Base-by-base conservation (phyloP, 2,888 invertebrate species). In the Coenonympha glycerion region DNA sequence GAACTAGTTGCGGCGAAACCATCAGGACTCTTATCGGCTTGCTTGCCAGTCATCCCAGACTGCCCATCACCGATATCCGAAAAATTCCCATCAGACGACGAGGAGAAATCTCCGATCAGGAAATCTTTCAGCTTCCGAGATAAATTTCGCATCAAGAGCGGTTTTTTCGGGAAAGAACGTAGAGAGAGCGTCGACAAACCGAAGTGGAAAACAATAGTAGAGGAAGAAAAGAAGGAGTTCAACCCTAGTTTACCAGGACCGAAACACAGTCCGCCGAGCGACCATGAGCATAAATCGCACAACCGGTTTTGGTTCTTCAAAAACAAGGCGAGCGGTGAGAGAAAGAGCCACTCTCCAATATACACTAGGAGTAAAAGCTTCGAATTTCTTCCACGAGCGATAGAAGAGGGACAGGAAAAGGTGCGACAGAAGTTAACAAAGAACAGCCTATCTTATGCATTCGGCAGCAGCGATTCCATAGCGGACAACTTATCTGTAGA, bases 41-140 rank as follows among this genome's bases (percentile, higher is more conserved):
- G 82, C 59, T 62, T 83, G 2, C 80, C 81, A 1, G 66, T 72
- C 30, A 65, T 74, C 19, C 72, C 78, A 2, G 79, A 79, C 31
- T 73, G 79, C 6, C 76, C 81, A 1, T 49, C 57, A 18, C 58
- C 60, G 16, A 52, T 11, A 4, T 72, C 69, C 0, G 76, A 72
- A 19, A 67, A 60, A 44, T 51, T 61, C 6, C 63, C 69, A 19
- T 71, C 73, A 3, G 77, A 78, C 18, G 81, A 83, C 19, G 79
- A 80, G 45, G 64, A 50, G 22, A 56, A 57, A 1, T 78, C 84
- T 0, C 78, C 82, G 1, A 52, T 87, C 18, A 85, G 79, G 57
- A 87, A 87, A 59, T 68, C 83, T 1, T 85, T 85, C 58, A 87
- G 87, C 53, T 87, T 87, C 55, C 75, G 86, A 3, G 83, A 86